Percentiles rank a stretch among this genome's conserved stretches.
Evolutionary conservation across 2,797 vertebrate genomes (phyloP).

Genomic region (Enteromius trimaculatus): DNA sequence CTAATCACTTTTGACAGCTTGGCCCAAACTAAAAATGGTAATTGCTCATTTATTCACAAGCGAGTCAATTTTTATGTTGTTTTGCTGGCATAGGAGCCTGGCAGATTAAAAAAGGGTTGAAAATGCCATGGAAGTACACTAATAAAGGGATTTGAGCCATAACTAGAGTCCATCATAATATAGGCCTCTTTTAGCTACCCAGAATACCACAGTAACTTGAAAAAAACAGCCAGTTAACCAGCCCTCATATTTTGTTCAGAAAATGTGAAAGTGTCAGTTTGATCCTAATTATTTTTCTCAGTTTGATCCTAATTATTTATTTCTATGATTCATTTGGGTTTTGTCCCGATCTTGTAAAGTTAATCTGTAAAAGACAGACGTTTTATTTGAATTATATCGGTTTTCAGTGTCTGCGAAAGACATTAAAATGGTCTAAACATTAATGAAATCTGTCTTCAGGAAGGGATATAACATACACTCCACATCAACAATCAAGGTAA

Average conservation of each 20-base stretch:
- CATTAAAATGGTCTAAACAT: conserved; percentile 4
- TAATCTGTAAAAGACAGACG: neutral
- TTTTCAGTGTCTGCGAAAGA: conserved; percentile 17
- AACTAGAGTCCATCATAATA: neutral
- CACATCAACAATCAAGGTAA: conserved; percentile 10
- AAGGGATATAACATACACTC: conserved; percentile 12
- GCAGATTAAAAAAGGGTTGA: neutral
- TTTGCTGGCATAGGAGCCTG: neutral
- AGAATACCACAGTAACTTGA: neutral
- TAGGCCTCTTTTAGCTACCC: neutral
- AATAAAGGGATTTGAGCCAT: neutral
- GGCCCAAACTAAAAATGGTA: neutral
- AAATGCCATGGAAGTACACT: neutral
- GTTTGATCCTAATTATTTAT: neutral
- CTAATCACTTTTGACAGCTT: conserved; percentile 44
- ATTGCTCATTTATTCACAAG: neutral
- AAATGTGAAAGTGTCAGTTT: neutral
- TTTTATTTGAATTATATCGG: neutral
- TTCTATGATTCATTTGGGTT: neutral
- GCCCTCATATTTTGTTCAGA: neutral
- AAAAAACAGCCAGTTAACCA: neutral
- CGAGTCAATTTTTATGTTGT: neutral
- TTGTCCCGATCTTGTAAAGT: neutral
- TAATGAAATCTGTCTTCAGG: neutral
- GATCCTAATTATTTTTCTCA: neutral